Evolutionary conservation across 1,140 invertebrate genomes (phyloP).

Genomic region (Trypoxylus dichotomus): DNA sequence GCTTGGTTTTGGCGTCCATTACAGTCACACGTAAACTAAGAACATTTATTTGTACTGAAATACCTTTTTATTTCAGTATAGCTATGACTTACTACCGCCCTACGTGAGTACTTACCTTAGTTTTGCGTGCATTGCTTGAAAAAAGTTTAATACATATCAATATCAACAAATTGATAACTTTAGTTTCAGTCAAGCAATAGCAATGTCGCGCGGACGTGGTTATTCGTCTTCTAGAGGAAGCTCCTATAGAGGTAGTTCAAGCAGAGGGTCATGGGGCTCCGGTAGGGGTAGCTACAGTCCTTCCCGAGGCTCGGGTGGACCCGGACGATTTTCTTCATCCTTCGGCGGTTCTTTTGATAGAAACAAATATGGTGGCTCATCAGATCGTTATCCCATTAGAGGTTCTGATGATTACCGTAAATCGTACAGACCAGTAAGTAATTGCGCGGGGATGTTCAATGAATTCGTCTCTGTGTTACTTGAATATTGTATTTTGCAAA

Average conservation of each 20-base stretch:
- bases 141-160: conserved; percentile 1
- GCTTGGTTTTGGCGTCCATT: conserved; percentile 10
- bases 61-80: conserved; percentile 40
- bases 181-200: conserved; percentile 41
- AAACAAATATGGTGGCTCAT: conserved; percentile 39
- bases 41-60: conserved; percentile 31
- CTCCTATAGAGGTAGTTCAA: conserved; percentile 38
- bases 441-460: background rate
- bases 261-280: conserved; percentile 33
- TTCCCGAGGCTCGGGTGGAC: conserved; percentile 31
- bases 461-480: conserved; percentile 34
- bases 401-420: conserved; percentile 44
- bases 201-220: conserved; percentile 41
- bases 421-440: conserved; percentile 46
- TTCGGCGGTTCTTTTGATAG: conserved; percentile 39
- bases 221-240: conserved; percentile 35
- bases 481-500: conserved; percentile 30
- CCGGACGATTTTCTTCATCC: conserved; percentile 35
- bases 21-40: background rate
- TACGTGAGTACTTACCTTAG: conserved; percentile 34
- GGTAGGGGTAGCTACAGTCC: conserved; percentile 32
- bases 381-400: conserved; percentile 41
- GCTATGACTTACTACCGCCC: conserved; percentile 44
- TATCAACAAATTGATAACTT: conserved; percentile 19
- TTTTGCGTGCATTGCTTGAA: background rate